These are phyloP conservation scores for Sigmodon hispidus DNA, from an alignment of 2,113 vertebrate species.

Conservation along the genomic window DNA sequence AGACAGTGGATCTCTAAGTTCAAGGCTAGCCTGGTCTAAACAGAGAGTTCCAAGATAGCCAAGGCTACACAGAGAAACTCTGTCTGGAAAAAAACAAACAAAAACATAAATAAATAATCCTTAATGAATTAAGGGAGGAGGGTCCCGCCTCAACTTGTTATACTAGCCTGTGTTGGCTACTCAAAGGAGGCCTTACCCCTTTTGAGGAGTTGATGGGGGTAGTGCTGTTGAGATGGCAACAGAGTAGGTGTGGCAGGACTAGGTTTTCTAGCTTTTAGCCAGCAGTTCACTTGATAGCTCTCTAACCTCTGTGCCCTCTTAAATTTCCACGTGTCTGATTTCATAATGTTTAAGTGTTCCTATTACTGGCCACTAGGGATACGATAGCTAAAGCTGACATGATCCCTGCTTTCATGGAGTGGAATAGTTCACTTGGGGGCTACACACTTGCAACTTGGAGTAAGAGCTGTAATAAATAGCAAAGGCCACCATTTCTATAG, in stretches of 20 bases:
- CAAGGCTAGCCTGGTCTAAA: neutral
- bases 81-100: neutral
- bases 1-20: neutral
- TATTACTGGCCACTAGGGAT: neutral
- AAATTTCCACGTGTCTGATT: neutral
- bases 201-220: too few species aligned
- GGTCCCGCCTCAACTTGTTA: too few species aligned
- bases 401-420: neutral
- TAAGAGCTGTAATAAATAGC: neutral
- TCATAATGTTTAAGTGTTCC: neutral
- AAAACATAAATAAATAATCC: neutral
- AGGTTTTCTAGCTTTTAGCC: neutral
- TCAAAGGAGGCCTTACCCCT: too few species aligned
- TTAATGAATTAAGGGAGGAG: neutral
- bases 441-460: neutral
- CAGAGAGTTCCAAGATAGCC: neutral
- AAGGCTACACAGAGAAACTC: neutral
- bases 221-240: slow-evolving; percentile 9
- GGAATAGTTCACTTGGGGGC: neutral
- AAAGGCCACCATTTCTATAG: neutral
- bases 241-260: neutral
- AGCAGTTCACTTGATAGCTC: neutral
- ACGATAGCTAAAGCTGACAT: neutral
- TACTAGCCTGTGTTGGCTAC: too few species aligned
- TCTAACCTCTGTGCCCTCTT: neutral